Percentiles rank a stretch among this genome's conserved stretches.
Evolutionary conservation across 2,113 vertebrate genomes (phyloP).

Genomic region (Microtus pennsylvanicus): DNA sequence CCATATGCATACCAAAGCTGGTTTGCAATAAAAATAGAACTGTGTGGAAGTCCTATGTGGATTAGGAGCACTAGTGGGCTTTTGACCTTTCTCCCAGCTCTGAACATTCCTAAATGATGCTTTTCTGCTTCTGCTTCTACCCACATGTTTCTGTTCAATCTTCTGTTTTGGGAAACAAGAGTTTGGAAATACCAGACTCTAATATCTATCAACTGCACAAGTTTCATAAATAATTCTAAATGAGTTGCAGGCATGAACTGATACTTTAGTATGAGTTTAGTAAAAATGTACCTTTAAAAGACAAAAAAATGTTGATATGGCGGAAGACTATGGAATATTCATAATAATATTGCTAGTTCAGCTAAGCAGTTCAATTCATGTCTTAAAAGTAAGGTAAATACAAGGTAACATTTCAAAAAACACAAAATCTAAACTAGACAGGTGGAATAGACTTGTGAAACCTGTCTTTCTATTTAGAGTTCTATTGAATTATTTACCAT

Average conservation of each 20-base stretch:
- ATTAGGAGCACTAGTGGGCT: neutral
- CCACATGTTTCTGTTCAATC: neutral
- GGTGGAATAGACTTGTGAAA: neutral
- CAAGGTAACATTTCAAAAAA: neutral
- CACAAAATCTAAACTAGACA: neutral
- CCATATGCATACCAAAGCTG: too few species aligned
- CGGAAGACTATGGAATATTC: neutral
- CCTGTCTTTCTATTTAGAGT: neutral
- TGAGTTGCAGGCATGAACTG: neutral
- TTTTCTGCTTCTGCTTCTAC: neutral
- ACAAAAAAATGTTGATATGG: neutral
- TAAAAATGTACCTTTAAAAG: conserved; percentile 43
- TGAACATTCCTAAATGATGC: neutral
- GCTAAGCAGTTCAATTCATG: neutral
- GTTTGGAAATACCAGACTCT: neutral
- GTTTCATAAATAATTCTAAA: neutral
- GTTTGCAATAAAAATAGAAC: neutral
- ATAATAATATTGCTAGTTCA: neutral
- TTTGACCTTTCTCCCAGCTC: neutral
- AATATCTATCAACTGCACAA: neutral
- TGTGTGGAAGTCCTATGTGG: too few species aligned
- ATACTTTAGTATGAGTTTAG: conserved; percentile 37
- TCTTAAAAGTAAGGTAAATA: neutral
- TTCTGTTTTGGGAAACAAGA: neutral
- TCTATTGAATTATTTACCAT: neutral